Base-by-base conservation (phyloP, 2,888 invertebrate genomes). In the Phymatocera aterrima region DNA sequence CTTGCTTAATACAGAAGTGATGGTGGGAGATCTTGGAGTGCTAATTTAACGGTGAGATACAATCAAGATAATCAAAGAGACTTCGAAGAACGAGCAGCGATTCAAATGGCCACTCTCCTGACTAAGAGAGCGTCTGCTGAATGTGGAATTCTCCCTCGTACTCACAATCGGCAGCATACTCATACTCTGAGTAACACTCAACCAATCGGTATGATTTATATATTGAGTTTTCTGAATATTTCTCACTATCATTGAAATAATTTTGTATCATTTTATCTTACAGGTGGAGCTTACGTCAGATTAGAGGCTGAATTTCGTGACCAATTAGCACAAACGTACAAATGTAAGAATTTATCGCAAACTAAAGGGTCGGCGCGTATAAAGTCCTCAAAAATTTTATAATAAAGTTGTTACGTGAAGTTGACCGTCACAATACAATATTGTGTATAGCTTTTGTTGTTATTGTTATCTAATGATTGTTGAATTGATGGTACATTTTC, bases 41-140 rank as follows among this genome's bases (percentile, higher is more conserved):
- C 94, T 24, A 94, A 95, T 83, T 91, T 95, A 78, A 95, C 96
- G 0, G 95, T 96, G 3, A 93, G 97, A 83, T 96, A 95, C 86
- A 97, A 97, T 91, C 97, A 97, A 89, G 97, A 97, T 89, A 95
- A 96, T 85, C 97, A 97, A 90, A 92, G 97, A 4, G 95, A 97
- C 80, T 95, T 94, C 87, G 97, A 97, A 90, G 97, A 97, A 91
- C 93, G 93, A 82, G 93, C 95, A 0, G 93, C 95, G 83, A 91
- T 94, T 74, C 94, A 94, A 89, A 95, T 96, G 93, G 92, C 93
- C 15, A 89, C 92, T 4, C 91, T 94, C 21, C 91, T 95, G 80
- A 93, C 93, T 0, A 92, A 93, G 78, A 91, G 91, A 81, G 88
- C 89, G 18, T 83, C 87, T 34, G 81, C 85, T 15, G 89, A 90